These are phyloP conservation scores for Rhadina sibilatrix DNA, from an alignment of 2,113 vertebrate species.

Conservation along the genomic window DNA sequence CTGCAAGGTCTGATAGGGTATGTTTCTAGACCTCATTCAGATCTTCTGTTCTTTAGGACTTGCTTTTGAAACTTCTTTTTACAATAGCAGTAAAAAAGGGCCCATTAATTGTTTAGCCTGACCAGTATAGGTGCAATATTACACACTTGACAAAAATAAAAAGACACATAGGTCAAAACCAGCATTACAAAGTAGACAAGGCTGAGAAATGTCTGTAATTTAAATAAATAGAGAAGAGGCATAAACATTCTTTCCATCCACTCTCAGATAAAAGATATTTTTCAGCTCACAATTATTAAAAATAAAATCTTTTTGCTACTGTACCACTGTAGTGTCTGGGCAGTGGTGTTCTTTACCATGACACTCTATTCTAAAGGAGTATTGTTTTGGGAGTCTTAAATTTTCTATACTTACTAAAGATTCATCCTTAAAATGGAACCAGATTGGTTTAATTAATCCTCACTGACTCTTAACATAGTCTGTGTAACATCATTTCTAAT, in stretches of 20 bases:
- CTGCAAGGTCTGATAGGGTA: neutral
- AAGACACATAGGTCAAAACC: neutral
- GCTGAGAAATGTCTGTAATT: neutral
- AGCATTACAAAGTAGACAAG: neutral
- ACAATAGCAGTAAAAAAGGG: neutral
- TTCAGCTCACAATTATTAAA: neutral
- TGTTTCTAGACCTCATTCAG: neutral
- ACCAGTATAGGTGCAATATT: neutral
- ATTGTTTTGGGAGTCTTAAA: neutral
- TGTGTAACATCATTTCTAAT: neutral
- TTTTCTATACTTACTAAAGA: neutral
- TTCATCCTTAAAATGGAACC: neutral
- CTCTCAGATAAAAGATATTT: neutral
- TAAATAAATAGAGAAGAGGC: neutral
- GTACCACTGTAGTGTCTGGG: neutral
- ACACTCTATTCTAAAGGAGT: neutral
- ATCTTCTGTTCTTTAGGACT: neutral
- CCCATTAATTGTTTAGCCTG: neutral
- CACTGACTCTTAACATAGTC: neutral
- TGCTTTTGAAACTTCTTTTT: neutral
- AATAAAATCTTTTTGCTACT: neutral
- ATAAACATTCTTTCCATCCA: neutral
- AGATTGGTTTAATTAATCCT: neutral
- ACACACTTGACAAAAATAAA: neutral
- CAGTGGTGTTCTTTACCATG: neutral